Conservation (phyloP, 2,113 vertebrate species). For the Scolopax mira region DNA sequence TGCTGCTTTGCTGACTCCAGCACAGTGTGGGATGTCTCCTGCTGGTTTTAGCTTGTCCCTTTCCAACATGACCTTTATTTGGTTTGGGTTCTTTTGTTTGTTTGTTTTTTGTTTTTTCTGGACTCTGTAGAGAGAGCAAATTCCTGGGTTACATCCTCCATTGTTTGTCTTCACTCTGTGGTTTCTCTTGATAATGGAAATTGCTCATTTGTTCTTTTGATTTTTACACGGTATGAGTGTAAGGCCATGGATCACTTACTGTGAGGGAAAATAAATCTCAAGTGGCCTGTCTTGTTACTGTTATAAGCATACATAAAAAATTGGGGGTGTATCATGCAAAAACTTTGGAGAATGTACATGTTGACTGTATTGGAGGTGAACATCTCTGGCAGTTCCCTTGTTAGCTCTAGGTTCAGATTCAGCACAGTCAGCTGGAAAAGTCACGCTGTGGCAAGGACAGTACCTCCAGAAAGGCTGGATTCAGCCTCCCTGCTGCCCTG, state of each 20-base stretch:
- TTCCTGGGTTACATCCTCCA: background rate
- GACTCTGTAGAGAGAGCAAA: background rate
- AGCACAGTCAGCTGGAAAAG: background rate
- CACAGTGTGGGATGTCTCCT: background rate
- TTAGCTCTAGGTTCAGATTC: background rate
- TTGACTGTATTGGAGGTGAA: background rate
- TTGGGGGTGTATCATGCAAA: background rate
- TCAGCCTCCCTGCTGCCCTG: background rate
- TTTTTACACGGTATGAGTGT: background rate
- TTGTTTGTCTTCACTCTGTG: background rate
- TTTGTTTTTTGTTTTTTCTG: background rate
- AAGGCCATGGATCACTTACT: background rate
- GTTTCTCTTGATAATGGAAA: conserved; percentile 16
- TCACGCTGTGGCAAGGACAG: background rate
- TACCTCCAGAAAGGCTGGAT: background rate
- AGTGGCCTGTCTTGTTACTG: background rate
- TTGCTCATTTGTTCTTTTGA: background rate
- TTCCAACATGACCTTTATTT: background rate
- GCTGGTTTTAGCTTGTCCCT: background rate
- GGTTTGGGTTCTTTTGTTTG: background rate
- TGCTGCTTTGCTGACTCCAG: background rate
- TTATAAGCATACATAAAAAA: background rate
- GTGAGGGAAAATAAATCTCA: background rate
- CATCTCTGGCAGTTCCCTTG: background rate
- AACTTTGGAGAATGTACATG: accelerated